Evolutionary conservation across 2,888 invertebrate genomes (phyloP), one percentile per base, ranked within the genome.

Genomic region (Linnaemya vulpina): DNA sequence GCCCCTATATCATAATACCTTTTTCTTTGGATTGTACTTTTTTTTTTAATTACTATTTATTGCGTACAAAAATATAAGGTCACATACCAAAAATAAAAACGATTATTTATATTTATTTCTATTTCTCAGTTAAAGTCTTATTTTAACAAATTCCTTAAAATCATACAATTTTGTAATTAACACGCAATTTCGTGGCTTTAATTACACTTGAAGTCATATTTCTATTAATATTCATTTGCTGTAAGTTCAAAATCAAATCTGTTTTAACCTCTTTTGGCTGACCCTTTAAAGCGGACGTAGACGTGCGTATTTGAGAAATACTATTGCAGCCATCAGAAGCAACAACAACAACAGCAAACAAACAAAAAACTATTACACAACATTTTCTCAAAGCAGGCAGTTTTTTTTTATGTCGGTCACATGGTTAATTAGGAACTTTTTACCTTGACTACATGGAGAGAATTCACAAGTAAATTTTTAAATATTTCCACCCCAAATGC

Each of bases 91-190:
- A 58, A 35, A 77, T 9, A 17, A 60, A 40, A 51, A n/a, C 3
- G 10, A 38, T 51, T 35, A 30, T 25, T 17, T 35, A 20, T 17
- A 30, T 4, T 46, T 43, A 46, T 1, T 2, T 25, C 7, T 49
- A 1, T 49, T 20, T 43, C 22, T 67, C 17, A n/a, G 35, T 60
- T 40, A 11, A 9, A 43, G 17, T 43, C 53, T 38, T 43, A 3
- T n/a, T 62, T 46, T 51, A 62, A 53, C 65, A 55, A 76, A 76
- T 70, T 76, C 70, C 70, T 58, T 71, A 17, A 76, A 63, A 71
- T 70, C 82, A 76, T 58, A 82, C 46, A 55, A 76, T 49, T 25
- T 71, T 76, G 70, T 76, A 65, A 65, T 76, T 71, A 76, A 76
- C 75, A 82, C 82, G 76, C 82, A 71, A 76, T 76, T 71, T 58